Evolutionary conservation across 1,140 invertebrate genomes (phyloP).

Genomic region (Drosophila hydei): DNA sequence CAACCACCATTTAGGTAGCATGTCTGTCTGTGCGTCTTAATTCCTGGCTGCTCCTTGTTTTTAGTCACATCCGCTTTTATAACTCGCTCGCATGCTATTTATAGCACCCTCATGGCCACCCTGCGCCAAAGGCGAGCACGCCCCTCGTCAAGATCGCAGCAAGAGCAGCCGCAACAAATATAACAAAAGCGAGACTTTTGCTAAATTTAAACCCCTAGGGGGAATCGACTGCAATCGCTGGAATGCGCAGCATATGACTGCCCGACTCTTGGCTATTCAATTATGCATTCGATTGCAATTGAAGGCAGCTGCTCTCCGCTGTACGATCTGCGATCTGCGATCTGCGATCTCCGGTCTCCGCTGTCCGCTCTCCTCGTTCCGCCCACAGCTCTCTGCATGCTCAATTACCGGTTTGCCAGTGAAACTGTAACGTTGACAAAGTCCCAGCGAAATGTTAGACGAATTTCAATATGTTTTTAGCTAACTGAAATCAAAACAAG

Average conservation of each 20-base stretch:
- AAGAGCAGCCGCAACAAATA: constrained; percentile 12
- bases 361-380: neutral
- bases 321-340: neutral
- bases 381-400: constrained; percentile 15
- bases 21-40: neutral
- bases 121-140: constrained; percentile 19
- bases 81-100: constrained; percentile 53
- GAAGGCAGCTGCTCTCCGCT: constrained; percentile 25
- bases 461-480: constrained; percentile 58
- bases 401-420: constrained; percentile 44
- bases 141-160: constrained; percentile 21
- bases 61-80: constrained; percentile 55
- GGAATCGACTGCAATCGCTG: constrained; percentile 6
- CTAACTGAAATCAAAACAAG: constrained; percentile 43
- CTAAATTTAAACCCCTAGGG: constrained; percentile 52
- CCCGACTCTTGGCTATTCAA: constrained; percentile 22
- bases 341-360: neutral
- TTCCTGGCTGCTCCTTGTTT: constrained; percentile 36
- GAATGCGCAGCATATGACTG: constrained; percentile 30
- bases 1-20: constrained; percentile 16
- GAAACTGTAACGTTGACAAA: constrained; percentile 40
- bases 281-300: constrained; percentile 29
- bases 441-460: constrained; percentile 30
- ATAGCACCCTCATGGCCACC: constrained; percentile 52
- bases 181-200: constrained; percentile 13